phyloP scores from a whole-genome alignment of 1,140 invertebrate genomes.

The Bombus breviceps region DNA sequence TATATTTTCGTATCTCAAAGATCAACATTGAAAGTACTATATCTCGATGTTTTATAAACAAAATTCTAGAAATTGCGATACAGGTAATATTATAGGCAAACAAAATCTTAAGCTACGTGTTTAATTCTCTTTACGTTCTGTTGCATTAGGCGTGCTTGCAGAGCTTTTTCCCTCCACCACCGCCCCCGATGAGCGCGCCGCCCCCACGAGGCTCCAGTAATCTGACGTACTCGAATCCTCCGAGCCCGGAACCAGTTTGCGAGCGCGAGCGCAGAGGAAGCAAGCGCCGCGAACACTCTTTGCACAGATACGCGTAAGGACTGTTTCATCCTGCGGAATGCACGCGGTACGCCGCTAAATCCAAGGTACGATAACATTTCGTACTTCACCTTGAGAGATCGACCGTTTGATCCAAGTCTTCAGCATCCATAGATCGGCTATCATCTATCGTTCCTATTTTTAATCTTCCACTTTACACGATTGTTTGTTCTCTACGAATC shows the following conservation, averaged over 20 bases:
- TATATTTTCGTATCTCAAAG: too few species aligned
- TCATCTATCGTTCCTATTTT: background rate
- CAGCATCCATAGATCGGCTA: conserved; percentile 36
- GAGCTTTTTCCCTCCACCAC: conserved; percentile 82
- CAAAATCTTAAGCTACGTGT: background rate
- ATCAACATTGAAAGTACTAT: too few species aligned
- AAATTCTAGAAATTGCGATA: too few species aligned
- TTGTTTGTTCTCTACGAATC: too few species aligned
- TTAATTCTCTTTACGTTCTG: conserved; percentile 22
- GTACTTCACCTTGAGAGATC: conserved; percentile 36
- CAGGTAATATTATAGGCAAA: background rate
- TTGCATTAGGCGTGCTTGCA: conserved; percentile 80
- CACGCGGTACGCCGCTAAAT: conserved; percentile 36
- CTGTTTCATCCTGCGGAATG: conserved; percentile 30
- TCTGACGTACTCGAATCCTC: conserved; percentile 80
- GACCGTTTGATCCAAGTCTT: conserved; percentile 24
- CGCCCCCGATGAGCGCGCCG: conserved; percentile 80
- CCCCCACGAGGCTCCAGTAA: conserved; percentile 79
- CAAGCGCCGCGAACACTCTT: conserved; percentile 80
- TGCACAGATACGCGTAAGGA: conserved; percentile 81
- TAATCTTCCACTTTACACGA: background rate
- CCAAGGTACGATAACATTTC: conserved; percentile 57
- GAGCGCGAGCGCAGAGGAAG: conserved; percentile 78
- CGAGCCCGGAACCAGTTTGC: conserved; percentile 80
- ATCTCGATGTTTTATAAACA: too few species aligned